phyloP scores from a whole-genome alignment of 2,888 invertebrate species.

The Therioaphis trifolii region DNA sequence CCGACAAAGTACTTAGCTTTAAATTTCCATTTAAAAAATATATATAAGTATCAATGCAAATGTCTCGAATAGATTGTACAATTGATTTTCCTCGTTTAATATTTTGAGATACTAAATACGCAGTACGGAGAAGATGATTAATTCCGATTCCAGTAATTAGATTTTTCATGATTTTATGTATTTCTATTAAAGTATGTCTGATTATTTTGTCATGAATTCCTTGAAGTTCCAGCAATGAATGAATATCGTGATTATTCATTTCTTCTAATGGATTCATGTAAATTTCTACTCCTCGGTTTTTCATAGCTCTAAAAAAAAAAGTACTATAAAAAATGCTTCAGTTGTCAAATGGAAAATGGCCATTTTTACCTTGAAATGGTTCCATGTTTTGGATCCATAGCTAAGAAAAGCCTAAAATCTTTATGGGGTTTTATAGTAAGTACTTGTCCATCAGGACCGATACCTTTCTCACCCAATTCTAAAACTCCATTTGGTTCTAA shows the following conservation, averaged over 20 bases:
- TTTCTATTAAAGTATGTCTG: constrained; percentile 24
- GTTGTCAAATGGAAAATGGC: background rate
- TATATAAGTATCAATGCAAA: constrained; percentile 40
- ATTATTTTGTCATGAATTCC: constrained; percentile 14
- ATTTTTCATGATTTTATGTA: constrained; percentile 47
- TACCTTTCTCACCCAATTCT: constrained; percentile 91
- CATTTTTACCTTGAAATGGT: constrained; percentile 84
- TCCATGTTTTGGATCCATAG: constrained; percentile 94
- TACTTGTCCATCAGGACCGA: constrained; percentile 77
- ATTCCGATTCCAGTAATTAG: constrained; percentile 8
- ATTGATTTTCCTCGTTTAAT: constrained; percentile 21
- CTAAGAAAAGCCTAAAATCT: constrained; percentile 92
- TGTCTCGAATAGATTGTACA: constrained; percentile 25
- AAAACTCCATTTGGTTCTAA: constrained; percentile 93
- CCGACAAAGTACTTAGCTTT: constrained; percentile 34
- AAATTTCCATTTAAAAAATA: constrained; percentile 37
- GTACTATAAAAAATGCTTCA: background rate
- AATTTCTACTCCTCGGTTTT: constrained; percentile 96
- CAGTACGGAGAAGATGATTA: constrained; percentile 76
- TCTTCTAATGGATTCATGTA: constrained; percentile 70
- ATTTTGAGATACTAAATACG: constrained; percentile 66
- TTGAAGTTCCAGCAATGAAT: constrained; percentile 63
- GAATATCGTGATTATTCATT: constrained; percentile 42
- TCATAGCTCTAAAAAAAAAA: constrained; percentile 84
- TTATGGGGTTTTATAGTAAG: constrained; percentile 84